These are phyloP conservation scores for Xestia rhomboidea DNA, from an alignment of 2,888 invertebrate genomes.

Conservation along the genomic window DNA sequence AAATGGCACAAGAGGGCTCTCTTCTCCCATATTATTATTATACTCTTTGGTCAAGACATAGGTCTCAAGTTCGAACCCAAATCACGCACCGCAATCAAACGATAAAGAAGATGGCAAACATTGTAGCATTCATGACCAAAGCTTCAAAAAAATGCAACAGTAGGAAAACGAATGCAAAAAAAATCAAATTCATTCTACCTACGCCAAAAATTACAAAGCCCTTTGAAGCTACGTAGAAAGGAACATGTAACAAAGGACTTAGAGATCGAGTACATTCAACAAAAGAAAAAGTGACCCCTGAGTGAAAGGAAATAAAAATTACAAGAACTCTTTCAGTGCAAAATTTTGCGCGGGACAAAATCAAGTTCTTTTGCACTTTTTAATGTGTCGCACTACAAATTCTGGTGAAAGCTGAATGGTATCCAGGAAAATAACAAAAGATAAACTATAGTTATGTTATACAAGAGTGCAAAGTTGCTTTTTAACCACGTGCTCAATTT, in stretches of 20 bases:
- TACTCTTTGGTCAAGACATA: too few relatives aligned
- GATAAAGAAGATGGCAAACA: too few relatives aligned
- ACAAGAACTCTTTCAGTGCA: conserved; percentile 1
- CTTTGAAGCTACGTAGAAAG: not conserved
- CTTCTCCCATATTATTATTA: too few relatives aligned
- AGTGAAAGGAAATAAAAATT: conserved; percentile 20
- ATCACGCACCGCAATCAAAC: too few relatives aligned
- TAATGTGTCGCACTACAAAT: not conserved
- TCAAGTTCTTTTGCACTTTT: not conserved
- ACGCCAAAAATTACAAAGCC: not conserved
- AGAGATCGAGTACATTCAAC: conserved; percentile 11
- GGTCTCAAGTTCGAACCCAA: too few relatives aligned
- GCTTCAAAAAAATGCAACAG: not conserved
- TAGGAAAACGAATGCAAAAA: not conserved
- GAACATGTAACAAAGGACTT: conserved; percentile 15
- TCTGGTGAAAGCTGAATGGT: not conserved
- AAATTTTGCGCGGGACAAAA: conserved; percentile 5
- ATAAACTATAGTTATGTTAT: not conserved
- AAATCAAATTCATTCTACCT: not conserved
- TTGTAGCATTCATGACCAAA: not conserved
- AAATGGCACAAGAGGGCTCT: too few relatives aligned
- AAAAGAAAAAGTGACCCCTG: conserved; percentile 19
- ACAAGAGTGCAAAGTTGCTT: too few relatives aligned
- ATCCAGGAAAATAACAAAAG: not conserved
- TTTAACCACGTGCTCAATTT: too few relatives aligned